Base-by-base conservation (phyloP, 2,888 invertebrate genomes). In the Metalampra italica region DNA sequence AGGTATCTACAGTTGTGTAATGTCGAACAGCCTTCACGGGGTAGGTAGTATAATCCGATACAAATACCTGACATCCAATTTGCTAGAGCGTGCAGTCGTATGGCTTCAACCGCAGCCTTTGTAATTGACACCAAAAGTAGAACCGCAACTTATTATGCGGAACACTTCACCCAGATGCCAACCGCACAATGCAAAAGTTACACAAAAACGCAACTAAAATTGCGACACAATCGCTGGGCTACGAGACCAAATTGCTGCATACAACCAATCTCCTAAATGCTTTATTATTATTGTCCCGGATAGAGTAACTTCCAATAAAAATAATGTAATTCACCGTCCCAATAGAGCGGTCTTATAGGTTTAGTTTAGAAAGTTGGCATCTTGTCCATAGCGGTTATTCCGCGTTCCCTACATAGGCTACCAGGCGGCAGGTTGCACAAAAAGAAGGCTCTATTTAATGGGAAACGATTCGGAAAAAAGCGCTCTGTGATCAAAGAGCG, bases 351-450 rank as follows among this genome's bases (percentile, higher is more conserved):
- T 74, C 78, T 83, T 78, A 82, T 82, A 82, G 83, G 78, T 83
- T 83, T 80, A 82, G 83, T 85, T 87, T 85, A 85, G 86, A 88
- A 87, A 87, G 87, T 86, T 81, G 85, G 78, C 85, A 84, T 84
- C 84, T 87, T 85, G 86, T 86, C 78, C 74, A 67, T 79, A 78
- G 83, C 80, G 78, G 85, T 80, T 80, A 80, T 78, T 81, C 78
- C 75, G 78, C 75, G 78, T 76, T 79, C 78, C 82, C 78, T 82
- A 75, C 78, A 77, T 72, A 75, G 76, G 74, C 78, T 75, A 74
- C 71, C 74, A 71, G 71, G 62, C 75, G 71, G 71, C 72, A 68
- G 71, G 71, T 72, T 74, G 59, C 64, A 73, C 69, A 84, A 85
- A 86, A 82, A 82, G 78, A 82, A 81, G 80, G 76, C 78, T 79